Base-by-base conservation (phyloP, 2,797 vertebrate genomes). In the Poecilia gillii region DNA sequence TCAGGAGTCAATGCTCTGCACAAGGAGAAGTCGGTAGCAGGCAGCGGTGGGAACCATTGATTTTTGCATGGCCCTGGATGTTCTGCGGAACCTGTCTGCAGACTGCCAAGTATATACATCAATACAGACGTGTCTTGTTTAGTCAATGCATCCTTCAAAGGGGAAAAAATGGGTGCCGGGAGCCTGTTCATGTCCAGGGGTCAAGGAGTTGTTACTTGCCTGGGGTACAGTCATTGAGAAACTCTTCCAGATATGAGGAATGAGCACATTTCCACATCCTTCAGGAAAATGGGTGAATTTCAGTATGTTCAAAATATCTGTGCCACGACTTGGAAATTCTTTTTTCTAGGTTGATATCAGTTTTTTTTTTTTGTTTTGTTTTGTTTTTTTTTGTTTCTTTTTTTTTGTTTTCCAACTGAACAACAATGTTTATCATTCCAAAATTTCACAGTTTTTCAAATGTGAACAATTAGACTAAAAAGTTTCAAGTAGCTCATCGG, bases 31-130 rank as follows among this genome's bases (percentile, higher is more conserved):
- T 84, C 80, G 59, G 80, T 70, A 85, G 88, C 84, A 78, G 53
- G 81, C 82, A 81, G 76, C 85, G 85, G 88, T 92, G 89, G 90
- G 89, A 91, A 87, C 81, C 93, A 95, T 95, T 84, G 94, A 95
- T 95, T 95, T 94, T 91, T 89, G 72, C 87, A 59, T 66, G 85
- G 90, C 89, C 90, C 92, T 89, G 88, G 89, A 91, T 88, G 86
- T 91, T 91, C 79, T 79, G 88, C 81, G 89, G 89, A 90, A 92
- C 88, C 86, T 70, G 87, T 90, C 92, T 89, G 86, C 85, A 90
- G 92, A 93, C 93, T 94, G 92, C 92, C 91, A 94, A 94, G 92
- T 90, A 88, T 75, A 88, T 80, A 80, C 90, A 87, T 94, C 94
- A 89, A 95, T 95, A 93, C 89, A 75, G 87, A 93, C 92, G 89